Conservation (phyloP, 30 jellyfish, hydroid and myxozoan species). For the Chrysaora quinquecirrha region DNA sequence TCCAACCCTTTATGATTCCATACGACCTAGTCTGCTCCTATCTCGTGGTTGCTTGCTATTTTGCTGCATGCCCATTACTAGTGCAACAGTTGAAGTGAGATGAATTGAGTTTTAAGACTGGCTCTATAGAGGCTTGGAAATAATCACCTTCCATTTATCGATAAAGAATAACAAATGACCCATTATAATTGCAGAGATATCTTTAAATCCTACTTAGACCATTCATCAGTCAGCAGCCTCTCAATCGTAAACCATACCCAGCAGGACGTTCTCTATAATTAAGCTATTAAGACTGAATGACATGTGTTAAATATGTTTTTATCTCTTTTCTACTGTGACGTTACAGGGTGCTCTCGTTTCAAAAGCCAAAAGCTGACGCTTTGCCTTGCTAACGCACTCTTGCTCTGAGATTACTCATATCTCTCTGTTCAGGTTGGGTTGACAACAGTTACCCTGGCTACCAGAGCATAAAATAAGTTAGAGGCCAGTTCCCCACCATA, state of each 20-base stretch:
- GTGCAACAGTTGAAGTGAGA: no score
- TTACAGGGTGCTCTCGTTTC: conserved; percentile 44
- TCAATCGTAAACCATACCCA: conserved; percentile 53
- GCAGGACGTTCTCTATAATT: conserved; percentile 51
- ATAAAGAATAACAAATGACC: conserved; percentile 56
- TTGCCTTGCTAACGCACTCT: neutral
- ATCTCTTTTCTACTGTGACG: conserved; percentile 66
- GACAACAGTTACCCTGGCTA: no score
- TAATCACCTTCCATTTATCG: conserved; percentile 26
- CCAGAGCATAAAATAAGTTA: no score
- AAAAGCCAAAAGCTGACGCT: conserved; percentile 57
- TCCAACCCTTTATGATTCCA: no score
- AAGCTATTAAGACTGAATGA: conserved; percentile 60
- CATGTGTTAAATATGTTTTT: conserved; percentile 53
- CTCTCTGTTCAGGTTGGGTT: conserved; percentile 3
- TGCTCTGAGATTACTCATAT: conserved; percentile 13
- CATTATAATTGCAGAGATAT: neutral
- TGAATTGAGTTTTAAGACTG: no score
- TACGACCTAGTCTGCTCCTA: no score
- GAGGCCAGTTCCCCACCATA: no score
- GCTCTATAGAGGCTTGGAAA: neutral
- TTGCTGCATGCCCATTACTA: no score
- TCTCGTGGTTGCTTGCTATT: no score
- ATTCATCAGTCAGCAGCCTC: conserved; percentile 59
- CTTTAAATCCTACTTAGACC: conserved; percentile 12